Base-by-base conservation (phyloP, 2,113 vertebrate genomes). In the Rhizomys pruinosus region DNA sequence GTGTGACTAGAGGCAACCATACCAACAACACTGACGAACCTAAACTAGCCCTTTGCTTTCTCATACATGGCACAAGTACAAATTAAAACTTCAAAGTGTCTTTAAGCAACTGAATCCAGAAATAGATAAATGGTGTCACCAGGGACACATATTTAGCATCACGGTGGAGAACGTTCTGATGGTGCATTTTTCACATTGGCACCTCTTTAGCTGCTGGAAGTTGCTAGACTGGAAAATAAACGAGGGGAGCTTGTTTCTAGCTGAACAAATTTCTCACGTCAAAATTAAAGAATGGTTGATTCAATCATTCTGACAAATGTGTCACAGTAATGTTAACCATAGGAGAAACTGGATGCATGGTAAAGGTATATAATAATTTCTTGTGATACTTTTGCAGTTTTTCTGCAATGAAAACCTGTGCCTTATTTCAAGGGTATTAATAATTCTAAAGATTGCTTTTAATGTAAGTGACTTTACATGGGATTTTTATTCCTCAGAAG, bases 401-500 rank as follows among this genome's bases (percentile, higher is more conserved):
- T 80, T 64, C 39, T 59, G 32, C 59, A 37, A 61, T 32, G 11
- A n/a, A n/a, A 27, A 68, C 39, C 39, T 47, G 17, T 76, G 44
- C 32, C 25, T 32, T 32, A 12, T 57, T 3, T 23, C 5, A 23
- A 42, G 12, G 19, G 27, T 8, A 9, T 32, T 72, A 44, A 61
- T n/a, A 23, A 74, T 44, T 59, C 37, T 20, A 76, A 90, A 64
- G 78, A 9, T 15, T 78, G 44, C 64, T 71, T 55, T 81, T 84
- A 86, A 90, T 87, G n/a, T 37, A 29, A 5, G 15, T 5, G n/a
- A 66, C 7, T 47, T 57, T 25, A 29, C 37, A 2, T 64, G n/a
- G 78, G 47, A 88, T 25, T 84, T 95, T 76, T 37, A 84, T 80
- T 84, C 32, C 34, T 84, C 42, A 79, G 7, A 74, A 89, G 20